Base-by-base conservation (phyloP, 2,888 invertebrate species). In the Lithosia quadra region DNA sequence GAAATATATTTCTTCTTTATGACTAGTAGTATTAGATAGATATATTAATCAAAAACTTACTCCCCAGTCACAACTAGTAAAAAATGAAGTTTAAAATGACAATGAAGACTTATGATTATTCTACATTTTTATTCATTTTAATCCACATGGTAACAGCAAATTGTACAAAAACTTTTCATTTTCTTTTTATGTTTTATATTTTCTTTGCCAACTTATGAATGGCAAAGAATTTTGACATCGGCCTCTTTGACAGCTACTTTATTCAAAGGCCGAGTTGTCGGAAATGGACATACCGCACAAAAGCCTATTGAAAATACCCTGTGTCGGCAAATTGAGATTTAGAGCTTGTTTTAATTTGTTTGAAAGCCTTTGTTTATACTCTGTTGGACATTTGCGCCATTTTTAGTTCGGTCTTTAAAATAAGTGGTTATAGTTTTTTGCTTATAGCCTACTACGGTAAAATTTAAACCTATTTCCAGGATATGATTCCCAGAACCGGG, bases 211-310 rank as follows among this genome's bases (percentile, higher is more conserved):
- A 79, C 75, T 79, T 81, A 75, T 83, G 75, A 81, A 84, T 79
- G 71, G 75, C 73, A 76, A 73, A 79, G 85, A 88, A 87, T 88
- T 90, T 91, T 91, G 90, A 90, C 90, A 90, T 90, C 91, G 91
- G 90, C 86, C 71, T 86, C 90, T 93, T 93, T 93, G 91, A 91
- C 89, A 88, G 86, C 86, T 86, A 84, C 84, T 88, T 80, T 84
- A 87, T 90, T 90, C 89, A 91, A 89, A 86, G 84, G 83, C 84
- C 86, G 81, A 89, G 89, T 90, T 89, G 92, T 92, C 93, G 94
- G 93, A 94, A 92, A 91, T 90, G 93, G 92, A 90, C 92, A 90
- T 90, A 86, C 82, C 79, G 84, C 79, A 88, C 88, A 92, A 92
- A 91, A 89, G 87, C 81, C 85, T 81, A 85, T 88, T 81, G 82